Evolutionary conservation across 2,888 invertebrate genomes (phyloP), one percentile per base, ranked within the genome.

Genomic region (Camponotus fellah): DNA sequence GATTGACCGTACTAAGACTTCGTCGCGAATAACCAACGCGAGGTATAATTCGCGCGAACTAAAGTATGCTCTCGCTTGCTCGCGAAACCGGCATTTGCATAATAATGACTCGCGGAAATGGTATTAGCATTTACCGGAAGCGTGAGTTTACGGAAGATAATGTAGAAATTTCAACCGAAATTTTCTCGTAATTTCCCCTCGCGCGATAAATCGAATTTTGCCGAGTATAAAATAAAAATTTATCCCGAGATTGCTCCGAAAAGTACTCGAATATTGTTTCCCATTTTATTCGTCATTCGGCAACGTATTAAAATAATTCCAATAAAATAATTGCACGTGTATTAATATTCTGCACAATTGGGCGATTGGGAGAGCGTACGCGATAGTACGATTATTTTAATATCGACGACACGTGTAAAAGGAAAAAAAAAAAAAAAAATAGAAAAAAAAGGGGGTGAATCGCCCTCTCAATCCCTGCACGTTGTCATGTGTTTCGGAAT

Each of bases 121-220:
- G 21, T 26, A 71, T 79, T 79, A 79, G 60, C 79, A 60, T 71
- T 71, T 49, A 60, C 71, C 79, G 79, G 71, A 80, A 80, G 71
- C 46, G 32, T 37, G 60, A 80, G 71, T 80, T 80, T 80, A 62
- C 46, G 46, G 34, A 80, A 71, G 60, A 37, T 71, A 60, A 71
- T 60, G 17, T 32, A 17, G 37, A 71, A 71, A 71, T 80, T 79
- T 49, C 26, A 34, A 58, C 6, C 8, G n/a, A 62, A 80, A 79
- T 69, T 60, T 69, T 40, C 10, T 1, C 26, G 10, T 43, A 43
- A 26, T 21, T 46, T 69, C 43, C 43, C 43, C 17, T 14, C 6
- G 9, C 34, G 32, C n/a, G 68, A 46, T 37, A n/a, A 58, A 10
- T 40, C 49, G 26, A 26, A 60, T 79, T 68, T 69, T 14, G 32